Percentiles rank a stretch among this genome's conserved stretches.
phyloP scores from a whole-genome alignment of 2,113 vertebrate species.

The Bothrops jararaca region DNA sequence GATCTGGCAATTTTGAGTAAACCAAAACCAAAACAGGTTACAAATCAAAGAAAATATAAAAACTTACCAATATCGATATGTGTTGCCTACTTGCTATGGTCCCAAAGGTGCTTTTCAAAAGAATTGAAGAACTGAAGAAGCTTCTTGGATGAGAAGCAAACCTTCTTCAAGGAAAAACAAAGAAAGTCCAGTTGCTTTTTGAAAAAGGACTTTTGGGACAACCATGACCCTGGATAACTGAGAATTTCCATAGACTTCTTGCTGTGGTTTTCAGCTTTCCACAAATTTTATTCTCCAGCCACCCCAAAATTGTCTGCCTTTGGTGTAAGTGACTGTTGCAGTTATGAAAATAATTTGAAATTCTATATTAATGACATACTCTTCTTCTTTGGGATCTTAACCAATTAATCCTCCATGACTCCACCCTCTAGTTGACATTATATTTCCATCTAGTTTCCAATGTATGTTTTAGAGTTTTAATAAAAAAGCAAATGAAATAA shows the following conservation, averaged over 20 bases:
- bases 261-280: background rate
- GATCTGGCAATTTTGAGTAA: background rate
- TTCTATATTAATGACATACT: background rate
- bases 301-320: background rate
- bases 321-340: background rate
- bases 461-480: background rate
- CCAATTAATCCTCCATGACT: background rate
- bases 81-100: background rate
- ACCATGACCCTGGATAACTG: too few species aligned
- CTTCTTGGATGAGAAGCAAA: background rate
- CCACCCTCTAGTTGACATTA: background rate
- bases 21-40: background rate
- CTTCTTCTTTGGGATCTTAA: background rate
- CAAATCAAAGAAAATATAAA: background rate
- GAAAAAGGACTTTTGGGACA: background rate
- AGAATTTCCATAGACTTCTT: background rate
- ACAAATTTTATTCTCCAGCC: background rate
- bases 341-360: background rate
- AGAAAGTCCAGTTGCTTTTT: background rate
- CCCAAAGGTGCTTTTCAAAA: background rate
- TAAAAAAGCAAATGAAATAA: background rate
- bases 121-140: background rate
- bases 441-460: background rate
- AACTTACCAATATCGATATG: background rate
- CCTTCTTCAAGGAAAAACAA: background rate